These are phyloP conservation scores for Pelagia noctiluca DNA, from an alignment of 30 jellyfish, hydroid and myxozoan genomes.

Conservation along the genomic window DNA sequence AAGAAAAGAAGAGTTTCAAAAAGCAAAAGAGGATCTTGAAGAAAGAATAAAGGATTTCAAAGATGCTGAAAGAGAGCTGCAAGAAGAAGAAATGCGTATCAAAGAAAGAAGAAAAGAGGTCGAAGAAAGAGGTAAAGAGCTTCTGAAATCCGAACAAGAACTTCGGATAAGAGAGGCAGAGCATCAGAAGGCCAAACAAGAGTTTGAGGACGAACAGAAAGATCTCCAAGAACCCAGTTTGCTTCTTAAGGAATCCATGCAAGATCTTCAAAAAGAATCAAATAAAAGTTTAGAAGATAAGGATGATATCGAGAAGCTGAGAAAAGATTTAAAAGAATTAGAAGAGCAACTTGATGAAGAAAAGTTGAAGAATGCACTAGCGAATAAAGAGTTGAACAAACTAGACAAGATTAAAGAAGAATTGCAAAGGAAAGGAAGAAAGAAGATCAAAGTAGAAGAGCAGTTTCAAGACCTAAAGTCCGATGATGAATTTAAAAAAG, in stretches of 20 bases:
- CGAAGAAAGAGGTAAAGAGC: too few species aligned
- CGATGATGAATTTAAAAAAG: background rate
- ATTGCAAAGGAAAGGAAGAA: constrained; percentile 38
- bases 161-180: too few species aligned
- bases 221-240: too few species aligned
- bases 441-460: constrained; percentile 31
- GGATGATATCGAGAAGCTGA: background rate
- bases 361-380: background rate
- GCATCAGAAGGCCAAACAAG: too few species aligned
- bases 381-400: constrained; percentile 6
- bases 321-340: background rate
- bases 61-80: too few species aligned
- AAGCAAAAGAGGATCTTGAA: constrained; percentile 10
- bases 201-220: too few species aligned
- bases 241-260: too few species aligned
- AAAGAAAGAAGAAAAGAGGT: too few species aligned
- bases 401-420: constrained; percentile 48
- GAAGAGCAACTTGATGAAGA: constrained; percentile 16
- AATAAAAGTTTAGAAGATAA: background rate
- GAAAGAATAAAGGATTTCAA: too few species aligned
- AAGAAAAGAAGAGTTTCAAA: background rate
- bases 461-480: constrained; percentile 18
- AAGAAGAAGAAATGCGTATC: too few species aligned
- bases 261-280: too few species aligned
- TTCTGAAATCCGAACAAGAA: too few species aligned